Base-by-base conservation (phyloP, 2,113 vertebrate genomes). In the Phaethornis superciliosus region DNA sequence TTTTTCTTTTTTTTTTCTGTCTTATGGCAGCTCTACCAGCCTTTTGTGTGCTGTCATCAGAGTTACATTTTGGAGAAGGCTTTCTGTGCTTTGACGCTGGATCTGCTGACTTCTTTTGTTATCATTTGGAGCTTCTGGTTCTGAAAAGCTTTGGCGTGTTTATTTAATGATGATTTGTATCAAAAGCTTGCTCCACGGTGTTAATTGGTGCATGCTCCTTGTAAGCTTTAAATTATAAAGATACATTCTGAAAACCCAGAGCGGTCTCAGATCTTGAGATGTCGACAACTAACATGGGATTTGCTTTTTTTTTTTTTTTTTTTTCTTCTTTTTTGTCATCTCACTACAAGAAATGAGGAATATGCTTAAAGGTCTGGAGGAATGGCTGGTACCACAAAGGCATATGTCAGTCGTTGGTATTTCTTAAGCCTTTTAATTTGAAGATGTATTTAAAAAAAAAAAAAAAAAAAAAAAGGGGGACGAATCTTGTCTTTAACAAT, bases 91-190 rank as follows among this genome's bases (percentile, higher is more conserved):
- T 93, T 91, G 64, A 46, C 0, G 3, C 71, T 68, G 60, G 76
- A 93, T 92, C 83, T 92, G 92, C 70, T 90, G 77, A 81, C 60
- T 91, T 86, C 88, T 95, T 94, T 96, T 94, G 85, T 94, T 94
- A 81, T 95, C 96, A 83, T 95, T 82, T 94, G 69, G 65, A 85
- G 83, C 96, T 87, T 80, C 95, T 96, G 89, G 85, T 93, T 94
- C 92, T 93, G 93, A 90, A 96, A 97, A 97, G 80, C 94, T 96
- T 58, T 7, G 27, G 81, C 7, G 62, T 96, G 87, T 95, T 94
- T 97, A 88, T 96, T 97, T 96, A 97, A 97, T 79, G 88, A 85
- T 63, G 89, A 91, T 94, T 94, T 91, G 84, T 94, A 95, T 95
- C 95, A 96, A 97, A 95, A 95, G 85, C 92, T 95, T 94, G 85